These are phyloP conservation scores for Laticauda laticaudata DNA, from an alignment of 2,113 vertebrate species.

Conservation along the genomic window DNA sequence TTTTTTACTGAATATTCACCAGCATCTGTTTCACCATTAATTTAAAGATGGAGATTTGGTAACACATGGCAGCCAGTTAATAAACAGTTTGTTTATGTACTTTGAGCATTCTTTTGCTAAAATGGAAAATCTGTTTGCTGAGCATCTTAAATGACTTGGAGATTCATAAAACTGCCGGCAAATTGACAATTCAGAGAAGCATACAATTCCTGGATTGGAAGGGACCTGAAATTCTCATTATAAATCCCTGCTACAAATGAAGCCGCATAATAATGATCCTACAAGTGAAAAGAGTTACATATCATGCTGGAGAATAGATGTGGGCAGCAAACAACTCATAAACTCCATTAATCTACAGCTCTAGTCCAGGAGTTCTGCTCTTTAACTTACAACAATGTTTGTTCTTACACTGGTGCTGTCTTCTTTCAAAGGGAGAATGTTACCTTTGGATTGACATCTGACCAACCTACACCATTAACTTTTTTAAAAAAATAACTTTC, in stretches of 20 bases:
- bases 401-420: neutral
- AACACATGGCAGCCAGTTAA: constrained; percentile 65
- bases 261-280: neutral
- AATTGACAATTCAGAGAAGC: neutral
- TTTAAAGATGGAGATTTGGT: constrained; percentile 56
- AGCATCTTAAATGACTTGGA: constrained; percentile 48
- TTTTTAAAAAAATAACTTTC: neutral
- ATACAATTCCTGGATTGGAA: neutral
- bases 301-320: neutral
- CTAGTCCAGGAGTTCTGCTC: neutral
- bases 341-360: neutral
- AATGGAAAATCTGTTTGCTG: constrained; percentile 41
- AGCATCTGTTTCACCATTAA: constrained; percentile 66
- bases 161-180: constrained; percentile 4
- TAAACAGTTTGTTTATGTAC: constrained; percentile 60
- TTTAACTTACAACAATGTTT: neutral
- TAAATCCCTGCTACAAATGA: neutral
- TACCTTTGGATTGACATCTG: neutral
- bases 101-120: constrained; percentile 41
- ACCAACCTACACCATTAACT: neutral
- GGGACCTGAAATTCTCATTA: neutral
- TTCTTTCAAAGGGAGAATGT: neutral
- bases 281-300: neutral
- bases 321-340: neutral
- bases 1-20: constrained; percentile 67